Conservation (phyloP, 1,140 invertebrate genomes). For the Anoplolepis gracilipes region DNA sequence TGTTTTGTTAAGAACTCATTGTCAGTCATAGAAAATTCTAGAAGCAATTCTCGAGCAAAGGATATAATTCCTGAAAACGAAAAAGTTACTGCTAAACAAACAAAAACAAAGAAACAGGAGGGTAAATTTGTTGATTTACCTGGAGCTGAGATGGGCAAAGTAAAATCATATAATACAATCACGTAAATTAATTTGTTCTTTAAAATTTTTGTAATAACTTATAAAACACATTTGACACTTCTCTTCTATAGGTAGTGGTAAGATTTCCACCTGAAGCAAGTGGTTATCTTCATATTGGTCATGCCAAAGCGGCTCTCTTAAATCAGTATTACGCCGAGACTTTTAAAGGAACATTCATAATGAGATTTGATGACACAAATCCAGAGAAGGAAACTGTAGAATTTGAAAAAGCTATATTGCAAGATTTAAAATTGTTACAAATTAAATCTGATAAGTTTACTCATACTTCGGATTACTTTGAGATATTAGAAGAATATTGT, state of each 20-base stretch:
- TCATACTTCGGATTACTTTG: constrained; percentile 99
- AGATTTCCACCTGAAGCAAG: constrained; percentile 99
- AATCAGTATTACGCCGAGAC: constrained; percentile 98
- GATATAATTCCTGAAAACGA: constrained; percentile 56
- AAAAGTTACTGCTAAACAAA: constrained; percentile 63
- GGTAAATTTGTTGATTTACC: constrained; percentile 99
- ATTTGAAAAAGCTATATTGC: constrained; percentile 98
- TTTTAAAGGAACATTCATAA: constrained; percentile 98
- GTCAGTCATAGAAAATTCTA: constrained; percentile 78
- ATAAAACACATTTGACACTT: constrained; percentile 15
- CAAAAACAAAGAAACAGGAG: constrained; percentile 88
- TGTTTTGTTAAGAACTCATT: constrained; percentile 77
- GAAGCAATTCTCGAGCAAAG: constrained; percentile 50
- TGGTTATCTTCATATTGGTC: constrained; percentile 98
- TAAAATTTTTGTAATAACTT: constrained; percentile 16
- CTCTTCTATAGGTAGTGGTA: constrained; percentile 88
- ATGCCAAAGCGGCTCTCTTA: constrained; percentile 99
- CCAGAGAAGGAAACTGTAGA: constrained; percentile 99
- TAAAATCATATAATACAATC: constrained; percentile 74
- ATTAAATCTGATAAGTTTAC: constrained; percentile 97
- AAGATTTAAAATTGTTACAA: constrained; percentile 96
- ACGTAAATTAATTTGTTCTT: constrained; percentile 80
- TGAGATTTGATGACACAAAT: constrained; percentile 99
- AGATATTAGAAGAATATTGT: constrained; percentile 95
- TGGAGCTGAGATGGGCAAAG: constrained; percentile 98